Evolutionary conservation across 2,888 invertebrate species (phyloP), one percentile per base, ranked within the genome.

Genomic region (Griposia aprilina): DNA sequence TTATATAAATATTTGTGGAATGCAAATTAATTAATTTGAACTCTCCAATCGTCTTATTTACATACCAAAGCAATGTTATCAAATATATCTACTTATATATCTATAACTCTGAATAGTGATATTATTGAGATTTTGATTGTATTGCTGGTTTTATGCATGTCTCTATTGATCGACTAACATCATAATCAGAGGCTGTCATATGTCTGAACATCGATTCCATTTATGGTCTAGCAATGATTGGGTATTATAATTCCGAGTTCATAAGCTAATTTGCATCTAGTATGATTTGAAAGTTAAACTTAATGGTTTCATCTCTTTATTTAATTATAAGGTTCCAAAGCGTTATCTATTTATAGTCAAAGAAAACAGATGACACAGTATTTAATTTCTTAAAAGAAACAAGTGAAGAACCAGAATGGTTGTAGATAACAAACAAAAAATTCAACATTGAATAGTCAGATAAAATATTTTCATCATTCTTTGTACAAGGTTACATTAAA

Each of bases 11-110:
- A 89, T 86, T 84, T 74, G 74, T 86, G 86, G 86, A 87, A 88
- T 84, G 78, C 77, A 78, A 84, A 87, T 84, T 86, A 89, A 89
- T 88, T 86, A 76, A 87, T 84, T 82, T 81, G 45, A 82, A 80
- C 76, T 83, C 84, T 82, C 70, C 72, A 84, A 89, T 87, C 80
- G 81, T 26, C 78, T 84, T 76, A 84, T 89, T 87, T 84, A 81
- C 89, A 88, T 89, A 84, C 82, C 88, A 67, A 82, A 86, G 88
- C 83, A 66, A 75, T 76, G 81, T 79, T 81, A 85, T 88, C 83
- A 62, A 67, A 70, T 60, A 67, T 76, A 75, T 70, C 69, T 80
- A 87, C 69, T 65, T 66, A 71, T 72, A 30, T 77, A 73, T 71
- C 30, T 79, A 74, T 84, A 71, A 74, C 65, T 83, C 59, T n/a